Evolutionary conservation across 1,140 invertebrate genomes (phyloP).

Genomic region (Triops longicaudatus): DNA sequence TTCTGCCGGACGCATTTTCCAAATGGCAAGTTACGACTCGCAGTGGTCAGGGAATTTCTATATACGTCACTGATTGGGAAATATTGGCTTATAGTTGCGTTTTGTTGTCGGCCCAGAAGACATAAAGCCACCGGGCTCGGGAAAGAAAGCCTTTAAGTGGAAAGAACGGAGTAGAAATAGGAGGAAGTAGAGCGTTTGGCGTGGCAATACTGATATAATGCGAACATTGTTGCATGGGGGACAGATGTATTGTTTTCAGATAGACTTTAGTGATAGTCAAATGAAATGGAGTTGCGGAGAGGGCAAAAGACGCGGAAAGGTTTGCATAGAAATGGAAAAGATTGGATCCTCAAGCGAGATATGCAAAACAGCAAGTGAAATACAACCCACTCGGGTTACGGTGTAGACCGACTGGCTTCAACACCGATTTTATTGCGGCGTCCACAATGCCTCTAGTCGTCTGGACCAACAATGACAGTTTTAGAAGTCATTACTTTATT

Average conservation of each 20-base stretch:
- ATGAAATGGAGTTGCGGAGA: background rate
- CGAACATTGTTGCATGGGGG: background rate
- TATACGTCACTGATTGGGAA: background rate
- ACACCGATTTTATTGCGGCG: background rate
- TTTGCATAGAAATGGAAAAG: constrained; percentile 8
- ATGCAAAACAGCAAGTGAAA: background rate
- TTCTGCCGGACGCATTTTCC: background rate
- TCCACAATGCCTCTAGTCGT: background rate
- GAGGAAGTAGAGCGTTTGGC: background rate
- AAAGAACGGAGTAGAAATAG: background rate
- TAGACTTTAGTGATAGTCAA: background rate
- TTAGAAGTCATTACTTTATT: too few relatives aligned
- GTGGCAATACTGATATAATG: constrained; percentile 12
- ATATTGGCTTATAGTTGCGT: background rate
- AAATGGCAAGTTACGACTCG: constrained; percentile 1
- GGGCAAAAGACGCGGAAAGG: background rate
- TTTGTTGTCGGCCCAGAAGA: background rate
- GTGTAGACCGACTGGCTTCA: background rate
- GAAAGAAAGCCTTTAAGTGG: background rate
- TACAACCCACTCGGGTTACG: background rate
- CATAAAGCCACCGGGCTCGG: background rate
- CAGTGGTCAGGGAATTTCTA: background rate
- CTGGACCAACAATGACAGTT: background rate
- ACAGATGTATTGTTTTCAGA: constrained; percentile 15
- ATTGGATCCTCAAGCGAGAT: background rate